phyloP scores from a whole-genome alignment of 1,140 invertebrate species.

The Trachymyrmex cornetzi region DNA sequence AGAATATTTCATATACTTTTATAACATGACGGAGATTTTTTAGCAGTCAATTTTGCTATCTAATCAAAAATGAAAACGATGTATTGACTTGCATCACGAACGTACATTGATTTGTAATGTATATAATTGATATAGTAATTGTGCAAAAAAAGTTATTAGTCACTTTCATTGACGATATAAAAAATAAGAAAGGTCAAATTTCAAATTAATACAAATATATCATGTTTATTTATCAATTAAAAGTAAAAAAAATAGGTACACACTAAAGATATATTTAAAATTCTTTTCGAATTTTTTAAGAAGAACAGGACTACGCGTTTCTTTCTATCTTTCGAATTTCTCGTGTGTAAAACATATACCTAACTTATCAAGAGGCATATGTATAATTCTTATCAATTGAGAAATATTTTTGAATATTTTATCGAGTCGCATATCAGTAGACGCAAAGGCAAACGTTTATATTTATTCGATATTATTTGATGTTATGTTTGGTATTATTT shows the following conservation, averaged over 20 bases:
- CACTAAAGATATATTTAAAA: slow-evolving; percentile 1
- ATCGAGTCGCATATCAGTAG: slow-evolving; percentile 21
- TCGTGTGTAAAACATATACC: slow-evolving; percentile 7
- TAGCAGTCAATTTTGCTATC: slow-evolving; percentile 26
- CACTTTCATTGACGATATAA: neutral
- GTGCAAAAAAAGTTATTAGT: neutral
- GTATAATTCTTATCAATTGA: slow-evolving; percentile 25
- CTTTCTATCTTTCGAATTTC: neutral
- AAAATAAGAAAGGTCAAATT: neutral
- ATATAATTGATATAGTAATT: neutral
- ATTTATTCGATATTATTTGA: slow-evolving; percentile 43
- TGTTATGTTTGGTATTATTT: slow-evolving; percentile 12
- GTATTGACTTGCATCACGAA: neutral
- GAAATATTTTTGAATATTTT: slow-evolving; percentile 28
- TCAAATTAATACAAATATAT: neutral
- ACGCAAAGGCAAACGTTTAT: neutral
- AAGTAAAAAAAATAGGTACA: neutral
- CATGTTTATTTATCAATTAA: slow-evolving; percentile 9
- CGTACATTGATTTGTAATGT: slow-evolving; percentile 8
- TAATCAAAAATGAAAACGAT: slow-evolving; percentile 26
- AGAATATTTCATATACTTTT: slow-evolving; percentile 50
- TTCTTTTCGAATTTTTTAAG: slow-evolving; percentile 16
- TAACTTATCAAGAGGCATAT: slow-evolving; percentile 14
- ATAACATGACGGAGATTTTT: slow-evolving; percentile 20
- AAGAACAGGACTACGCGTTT: neutral